Evolutionary conservation across 1,140 invertebrate genomes (phyloP), one percentile per base, ranked within the genome.

Genomic region (Berghia stephanieae): DNA sequence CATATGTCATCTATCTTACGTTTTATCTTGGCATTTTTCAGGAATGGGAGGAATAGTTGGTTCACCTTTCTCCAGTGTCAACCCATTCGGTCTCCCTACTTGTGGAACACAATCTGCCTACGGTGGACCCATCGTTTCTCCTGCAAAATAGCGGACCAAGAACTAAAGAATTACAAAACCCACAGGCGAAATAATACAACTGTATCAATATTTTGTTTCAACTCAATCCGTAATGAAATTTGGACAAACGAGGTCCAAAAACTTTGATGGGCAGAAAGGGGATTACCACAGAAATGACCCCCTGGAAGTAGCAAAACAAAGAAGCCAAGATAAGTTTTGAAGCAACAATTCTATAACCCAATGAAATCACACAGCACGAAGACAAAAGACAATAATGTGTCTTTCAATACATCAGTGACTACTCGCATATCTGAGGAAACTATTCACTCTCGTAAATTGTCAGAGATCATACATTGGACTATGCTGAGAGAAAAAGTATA

Each of bases 51-150:
- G 95, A 80, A 91, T 96, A 70, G 94, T 95, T 34, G 93, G 94
- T 31, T 94, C 94, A 49, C 94, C 94, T 34, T 95, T 95, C 90
- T 92, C 92, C 34, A 93, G 93, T 82, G 95, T 96, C 91, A 96
- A 96, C 87, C 95, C 95, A 46, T 96, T 96, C 91, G 94, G 95
- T 78, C 91, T 96, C 85, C 95, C 95, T 27, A 95, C 95, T 52
- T 96, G 95, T 90, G 95, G 93, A 87, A 92, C 93, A 34, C 95
- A 96, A 88, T 76, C 74, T 4, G 92, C 94, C 74, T 97, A 96
- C 89, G 93, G 93, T 78, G 92, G 93, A 82, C 94, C 95, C n/a
- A 92, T 96, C 72, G 93, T 96, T 42, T 94, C 94, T 68, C 94
- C 94, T 46, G 92, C 93, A 76, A 88, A 87, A 82, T 87, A 81